Conservation (phyloP, 2,888 invertebrate genomes). For the Cerastoderma edule region DNA sequence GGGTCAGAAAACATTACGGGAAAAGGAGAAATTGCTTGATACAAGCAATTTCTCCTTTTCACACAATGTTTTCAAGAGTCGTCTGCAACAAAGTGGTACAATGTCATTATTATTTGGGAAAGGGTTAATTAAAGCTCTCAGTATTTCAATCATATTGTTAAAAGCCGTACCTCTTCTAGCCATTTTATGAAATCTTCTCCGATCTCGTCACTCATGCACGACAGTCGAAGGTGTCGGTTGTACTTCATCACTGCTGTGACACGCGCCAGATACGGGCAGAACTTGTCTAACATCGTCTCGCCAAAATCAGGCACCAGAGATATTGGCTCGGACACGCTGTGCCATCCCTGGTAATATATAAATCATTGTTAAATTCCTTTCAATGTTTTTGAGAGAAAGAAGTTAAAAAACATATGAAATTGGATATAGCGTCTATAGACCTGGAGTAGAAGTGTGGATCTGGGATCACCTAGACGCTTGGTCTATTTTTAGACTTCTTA, state of each 20-base stretch:
- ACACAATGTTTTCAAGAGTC: too few relatives aligned
- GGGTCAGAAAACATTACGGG: too few relatives aligned
- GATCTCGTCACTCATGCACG: slow-evolving; percentile 64
- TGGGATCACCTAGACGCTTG: too few relatives aligned
- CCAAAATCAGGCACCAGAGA: slow-evolving; percentile 68
- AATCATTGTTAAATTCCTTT: too few relatives aligned
- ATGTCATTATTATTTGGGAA: too few relatives aligned
- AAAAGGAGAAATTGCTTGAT: slow-evolving; percentile 8
- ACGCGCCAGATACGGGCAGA: slow-evolving; percentile 77
- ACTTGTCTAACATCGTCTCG: slow-evolving; percentile 62
- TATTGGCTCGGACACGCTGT: slow-evolving; percentile 69
- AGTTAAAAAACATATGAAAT: too few relatives aligned
- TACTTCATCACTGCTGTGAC: slow-evolving; percentile 77
- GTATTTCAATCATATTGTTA: not conserved
- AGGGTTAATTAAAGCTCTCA: not conserved
- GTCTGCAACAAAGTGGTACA: too few relatives aligned
- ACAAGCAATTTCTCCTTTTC: slow-evolving; percentile 6
- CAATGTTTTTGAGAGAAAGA: too few relatives aligned
- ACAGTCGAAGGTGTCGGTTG: slow-evolving; percentile 69
- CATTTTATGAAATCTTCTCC: slow-evolving; percentile 71
- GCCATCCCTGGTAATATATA: slow-evolving; percentile 77
- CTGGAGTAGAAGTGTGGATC: too few relatives aligned
- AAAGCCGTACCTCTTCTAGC: slow-evolving; percentile 75
- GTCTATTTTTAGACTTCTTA: too few relatives aligned
- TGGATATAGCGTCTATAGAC: too few relatives aligned